These are phyloP conservation scores for Galerucella pusilla DNA, from an alignment of 2,888 invertebrate genomes.

Conservation along the genomic window DNA sequence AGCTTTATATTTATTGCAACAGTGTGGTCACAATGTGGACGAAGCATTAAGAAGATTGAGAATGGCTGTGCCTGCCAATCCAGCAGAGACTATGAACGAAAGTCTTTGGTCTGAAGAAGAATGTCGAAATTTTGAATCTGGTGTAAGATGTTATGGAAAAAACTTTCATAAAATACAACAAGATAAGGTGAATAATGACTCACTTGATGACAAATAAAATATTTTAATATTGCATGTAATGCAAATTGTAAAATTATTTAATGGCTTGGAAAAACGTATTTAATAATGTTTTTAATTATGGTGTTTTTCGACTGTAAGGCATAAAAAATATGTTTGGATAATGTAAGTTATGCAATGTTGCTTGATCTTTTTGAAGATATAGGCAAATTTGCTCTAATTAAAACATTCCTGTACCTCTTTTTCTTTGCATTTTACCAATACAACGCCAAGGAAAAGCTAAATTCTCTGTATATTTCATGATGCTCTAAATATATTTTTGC, in stretches of 20 bases:
- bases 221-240: constrained; percentile 11
- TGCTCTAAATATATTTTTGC: no score
- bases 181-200: constrained; percentile 75
- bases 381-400: no score
- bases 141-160: constrained; percentile 92
- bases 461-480: no score
- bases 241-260: not conserved
- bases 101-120: constrained; percentile 93
- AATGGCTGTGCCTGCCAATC: constrained; percentile 66
- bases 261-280: not conserved
- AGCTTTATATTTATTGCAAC: constrained; percentile 88
- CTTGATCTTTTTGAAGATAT: no score
- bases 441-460: no score
- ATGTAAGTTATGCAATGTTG: no score
- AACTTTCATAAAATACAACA: constrained; percentile 95
- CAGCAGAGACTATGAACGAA: constrained; percentile 79
- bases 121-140: constrained; percentile 96
- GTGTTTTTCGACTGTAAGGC: not conserved
- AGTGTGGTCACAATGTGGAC: constrained; percentile 95
- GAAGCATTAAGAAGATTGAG: constrained; percentile 85
- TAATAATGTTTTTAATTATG: not conserved
- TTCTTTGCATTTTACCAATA: no score
- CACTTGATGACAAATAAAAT: constrained; percentile 7
- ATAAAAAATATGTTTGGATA: not conserved
- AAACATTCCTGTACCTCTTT: no score